Conservation (phyloP, 2,113 vertebrate genomes). For the Theristicus caerulescens region DNA sequence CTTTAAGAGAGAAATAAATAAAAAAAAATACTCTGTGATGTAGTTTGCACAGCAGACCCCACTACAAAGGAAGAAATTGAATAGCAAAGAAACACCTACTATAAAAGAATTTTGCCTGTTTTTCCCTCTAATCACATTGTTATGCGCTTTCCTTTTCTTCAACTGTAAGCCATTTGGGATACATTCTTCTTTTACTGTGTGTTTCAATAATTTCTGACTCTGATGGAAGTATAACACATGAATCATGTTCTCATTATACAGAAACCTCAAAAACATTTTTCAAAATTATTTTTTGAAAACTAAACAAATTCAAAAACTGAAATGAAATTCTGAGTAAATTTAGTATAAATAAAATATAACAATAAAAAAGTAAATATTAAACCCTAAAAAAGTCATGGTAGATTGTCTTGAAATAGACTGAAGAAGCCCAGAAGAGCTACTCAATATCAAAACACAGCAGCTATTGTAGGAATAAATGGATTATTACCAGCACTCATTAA, state of each 20-base stretch:
- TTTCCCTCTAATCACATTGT: not conserved
- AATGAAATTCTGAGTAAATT: not conserved
- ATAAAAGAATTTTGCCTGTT: not conserved
- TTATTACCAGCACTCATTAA: not conserved
- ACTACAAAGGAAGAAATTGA: not conserved
- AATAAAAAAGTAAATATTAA: not conserved
- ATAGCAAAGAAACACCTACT: not conserved
- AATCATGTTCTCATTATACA: not conserved
- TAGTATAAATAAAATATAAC: not conserved
- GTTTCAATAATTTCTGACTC: not conserved
- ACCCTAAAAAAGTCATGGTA: not conserved
- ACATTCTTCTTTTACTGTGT: not conserved
- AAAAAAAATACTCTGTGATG: not conserved
- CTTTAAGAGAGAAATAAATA: not conserved
- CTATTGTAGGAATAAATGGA: not conserved
- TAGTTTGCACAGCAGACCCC: not conserved
- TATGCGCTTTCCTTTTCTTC: not conserved
- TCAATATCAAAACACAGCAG: not conserved
- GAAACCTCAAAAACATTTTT: not conserved
- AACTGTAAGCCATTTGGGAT: not conserved
- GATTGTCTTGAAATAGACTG: not conserved
- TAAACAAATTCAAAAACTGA: not conserved
- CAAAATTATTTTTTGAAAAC: not conserved
- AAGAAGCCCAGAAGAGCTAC: not conserved
- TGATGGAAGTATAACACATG: not conserved